phyloP scores from a whole-genome alignment of 1,140 invertebrate species.

The Meloidogyne floridensis region DNA sequence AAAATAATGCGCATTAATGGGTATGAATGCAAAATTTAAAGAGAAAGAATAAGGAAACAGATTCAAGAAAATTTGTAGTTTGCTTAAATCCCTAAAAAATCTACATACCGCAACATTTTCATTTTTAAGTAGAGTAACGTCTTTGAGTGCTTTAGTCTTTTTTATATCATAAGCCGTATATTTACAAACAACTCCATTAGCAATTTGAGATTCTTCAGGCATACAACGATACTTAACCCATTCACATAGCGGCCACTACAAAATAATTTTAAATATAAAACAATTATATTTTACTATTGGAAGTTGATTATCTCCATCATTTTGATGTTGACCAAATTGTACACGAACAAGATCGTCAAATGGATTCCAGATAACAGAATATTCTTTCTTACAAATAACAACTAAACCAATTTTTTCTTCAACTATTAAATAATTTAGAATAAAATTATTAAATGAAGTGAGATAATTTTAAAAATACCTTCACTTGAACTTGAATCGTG shows the following conservation, averaged over 20 bases:
- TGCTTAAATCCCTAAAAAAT: no score
- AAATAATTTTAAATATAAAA: not conserved
- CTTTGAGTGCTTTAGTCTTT: not conserved
- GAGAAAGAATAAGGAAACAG: no score
- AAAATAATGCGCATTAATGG: no score
- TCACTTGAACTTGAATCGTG: not conserved
- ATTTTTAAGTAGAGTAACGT: not conserved
- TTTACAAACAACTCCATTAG: constrained; percentile 4
- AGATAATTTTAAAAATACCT: not conserved
- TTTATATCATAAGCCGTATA: constrained; percentile 21
- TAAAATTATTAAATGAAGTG: not conserved
- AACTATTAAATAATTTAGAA: not conserved
- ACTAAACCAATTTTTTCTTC: not conserved
- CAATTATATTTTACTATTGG: not conserved
- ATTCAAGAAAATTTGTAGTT: no score
- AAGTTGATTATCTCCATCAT: not conserved
- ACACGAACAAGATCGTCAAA: constrained; percentile 16
- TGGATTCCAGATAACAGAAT: constrained; percentile 20
- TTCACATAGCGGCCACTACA: not conserved
- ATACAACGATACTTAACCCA: constrained; percentile 26
- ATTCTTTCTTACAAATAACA: constrained; percentile 1
- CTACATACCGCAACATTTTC: not conserved
- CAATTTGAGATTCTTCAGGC: constrained; percentile 12
- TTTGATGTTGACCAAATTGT: not conserved
- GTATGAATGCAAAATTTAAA: no score